These are phyloP conservation scores for Hybognathus amarus DNA, from an alignment of 2,797 vertebrate genomes.

Conservation along the genomic window DNA sequence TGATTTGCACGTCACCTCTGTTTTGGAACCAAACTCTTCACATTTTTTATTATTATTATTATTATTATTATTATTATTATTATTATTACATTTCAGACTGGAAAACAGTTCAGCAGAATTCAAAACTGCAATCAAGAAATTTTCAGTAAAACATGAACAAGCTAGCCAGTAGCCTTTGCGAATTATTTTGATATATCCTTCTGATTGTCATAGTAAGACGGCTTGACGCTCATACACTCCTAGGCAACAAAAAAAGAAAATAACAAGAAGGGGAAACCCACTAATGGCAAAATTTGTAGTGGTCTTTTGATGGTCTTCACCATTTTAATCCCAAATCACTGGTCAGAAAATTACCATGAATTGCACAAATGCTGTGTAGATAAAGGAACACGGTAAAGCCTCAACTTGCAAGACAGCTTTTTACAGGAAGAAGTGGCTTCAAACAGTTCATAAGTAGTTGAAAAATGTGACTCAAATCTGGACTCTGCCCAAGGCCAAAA, in stretches of 20 bases:
- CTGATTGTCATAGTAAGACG: background rate
- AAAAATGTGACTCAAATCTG: background rate
- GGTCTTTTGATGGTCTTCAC: background rate
- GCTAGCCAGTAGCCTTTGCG: background rate
- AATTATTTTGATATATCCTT: background rate
- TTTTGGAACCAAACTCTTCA: no score
- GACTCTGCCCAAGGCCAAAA: no score
- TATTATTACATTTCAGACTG: no score
- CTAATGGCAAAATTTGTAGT: background rate
- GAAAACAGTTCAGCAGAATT: background rate
- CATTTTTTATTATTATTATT: no score
- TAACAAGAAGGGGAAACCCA: fast-evolving
- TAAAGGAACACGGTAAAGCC: background rate
- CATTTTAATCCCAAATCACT: background rate
- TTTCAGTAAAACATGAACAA: background rate
- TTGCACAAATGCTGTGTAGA: background rate
- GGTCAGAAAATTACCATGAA: background rate
- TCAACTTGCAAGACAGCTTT: background rate
- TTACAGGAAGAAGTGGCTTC: background rate
- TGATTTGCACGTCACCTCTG: no score
- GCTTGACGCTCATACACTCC: background rate
- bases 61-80: no score
- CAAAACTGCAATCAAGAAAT: background rate
- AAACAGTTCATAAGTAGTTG: background rate
- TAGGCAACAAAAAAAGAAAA: background rate